These are phyloP conservation scores for Procambarus virginalis DNA, from an alignment of 1,140 invertebrate species.

Conservation along the genomic window DNA sequence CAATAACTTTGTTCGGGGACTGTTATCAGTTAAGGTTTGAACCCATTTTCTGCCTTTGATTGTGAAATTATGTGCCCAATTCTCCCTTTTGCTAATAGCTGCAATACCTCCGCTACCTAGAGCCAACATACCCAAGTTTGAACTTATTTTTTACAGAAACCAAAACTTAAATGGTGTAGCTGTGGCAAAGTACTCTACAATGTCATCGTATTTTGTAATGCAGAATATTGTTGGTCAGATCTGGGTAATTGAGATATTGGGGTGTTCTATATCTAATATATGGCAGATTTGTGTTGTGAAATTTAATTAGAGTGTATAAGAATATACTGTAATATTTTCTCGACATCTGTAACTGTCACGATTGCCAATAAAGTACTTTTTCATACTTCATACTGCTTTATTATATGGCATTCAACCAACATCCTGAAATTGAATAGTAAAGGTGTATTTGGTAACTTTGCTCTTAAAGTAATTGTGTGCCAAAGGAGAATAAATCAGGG, in stretches of 20 bases:
- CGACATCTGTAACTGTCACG: neutral
- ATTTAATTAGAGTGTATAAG: neutral
- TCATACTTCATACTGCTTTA: neutral
- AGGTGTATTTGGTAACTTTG: too few relatives aligned
- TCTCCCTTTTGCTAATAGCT: neutral
- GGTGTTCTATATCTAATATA: neutral
- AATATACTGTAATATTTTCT: conserved; percentile 8
- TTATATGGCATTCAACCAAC: too few relatives aligned
- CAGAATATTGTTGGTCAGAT: neutral
- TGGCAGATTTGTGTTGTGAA: neutral
- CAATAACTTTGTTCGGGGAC: neutral
- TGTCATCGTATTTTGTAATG: too few relatives aligned
- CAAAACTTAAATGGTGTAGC: too few relatives aligned
- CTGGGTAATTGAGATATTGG: neutral
- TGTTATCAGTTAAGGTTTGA: neutral
- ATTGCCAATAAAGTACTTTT: conserved; percentile 11
- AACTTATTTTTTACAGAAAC: too few relatives aligned
- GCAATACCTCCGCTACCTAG: neutral
- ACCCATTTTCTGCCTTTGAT: neutral
- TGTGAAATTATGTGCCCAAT: neutral
- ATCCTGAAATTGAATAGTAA: too few relatives aligned
- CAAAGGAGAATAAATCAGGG: too few relatives aligned
- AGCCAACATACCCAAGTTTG: neutral
- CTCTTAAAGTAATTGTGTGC: too few relatives aligned
- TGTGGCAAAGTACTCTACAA: too few relatives aligned